phyloP scores from a whole-genome alignment of 2,888 invertebrate genomes.

The Cheilosia pagana region DNA sequence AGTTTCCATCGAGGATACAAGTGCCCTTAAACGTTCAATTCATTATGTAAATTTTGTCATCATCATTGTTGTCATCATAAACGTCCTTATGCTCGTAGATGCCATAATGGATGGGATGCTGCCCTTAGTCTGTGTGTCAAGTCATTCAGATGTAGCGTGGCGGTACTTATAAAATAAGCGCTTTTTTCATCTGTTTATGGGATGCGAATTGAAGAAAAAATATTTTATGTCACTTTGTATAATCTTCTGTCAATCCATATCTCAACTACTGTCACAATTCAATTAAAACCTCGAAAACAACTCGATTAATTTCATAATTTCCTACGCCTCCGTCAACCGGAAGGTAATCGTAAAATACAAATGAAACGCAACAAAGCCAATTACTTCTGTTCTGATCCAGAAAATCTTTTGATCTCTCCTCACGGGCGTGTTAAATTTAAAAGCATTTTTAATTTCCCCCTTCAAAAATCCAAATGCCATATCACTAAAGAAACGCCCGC shows the following conservation, averaged over 20 bases:
- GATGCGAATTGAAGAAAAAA: too few relatives aligned
- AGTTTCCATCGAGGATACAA: slow-evolving; percentile 52
- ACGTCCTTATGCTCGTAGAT: slow-evolving; percentile 25
- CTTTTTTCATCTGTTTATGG: not conserved
- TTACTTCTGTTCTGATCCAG: slow-evolving; percentile 53
- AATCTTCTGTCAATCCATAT: not conserved
- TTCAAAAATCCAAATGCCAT: slow-evolving; percentile 35
- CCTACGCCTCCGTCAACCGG: not conserved
- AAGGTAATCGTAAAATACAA: slow-evolving; percentile 33
- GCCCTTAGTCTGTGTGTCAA: slow-evolving; percentile 24
- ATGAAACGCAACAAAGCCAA: slow-evolving; percentile 41
- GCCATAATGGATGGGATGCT: slow-evolving; percentile 50
- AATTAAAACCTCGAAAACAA: not conserved
- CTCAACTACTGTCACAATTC: not conserved
- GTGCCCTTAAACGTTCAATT: slow-evolving; percentile 73
- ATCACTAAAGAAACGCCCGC: slow-evolving; percentile 53
- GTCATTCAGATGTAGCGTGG: slow-evolving; percentile 41
- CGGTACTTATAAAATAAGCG: slow-evolving; percentile 17
- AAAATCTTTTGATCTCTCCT: slow-evolving; percentile 67
- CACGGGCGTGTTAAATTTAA: slow-evolving; percentile 27
- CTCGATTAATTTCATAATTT: slow-evolving; percentile 30
- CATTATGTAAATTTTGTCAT: slow-evolving; percentile 74
- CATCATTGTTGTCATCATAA: slow-evolving; percentile 64
- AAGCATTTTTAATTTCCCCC: slow-evolving; percentile 47
- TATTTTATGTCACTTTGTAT: too few relatives aligned